phyloP scores from a whole-genome alignment of 2,797 vertebrate species.

The Echeneis naucrates region DNA sequence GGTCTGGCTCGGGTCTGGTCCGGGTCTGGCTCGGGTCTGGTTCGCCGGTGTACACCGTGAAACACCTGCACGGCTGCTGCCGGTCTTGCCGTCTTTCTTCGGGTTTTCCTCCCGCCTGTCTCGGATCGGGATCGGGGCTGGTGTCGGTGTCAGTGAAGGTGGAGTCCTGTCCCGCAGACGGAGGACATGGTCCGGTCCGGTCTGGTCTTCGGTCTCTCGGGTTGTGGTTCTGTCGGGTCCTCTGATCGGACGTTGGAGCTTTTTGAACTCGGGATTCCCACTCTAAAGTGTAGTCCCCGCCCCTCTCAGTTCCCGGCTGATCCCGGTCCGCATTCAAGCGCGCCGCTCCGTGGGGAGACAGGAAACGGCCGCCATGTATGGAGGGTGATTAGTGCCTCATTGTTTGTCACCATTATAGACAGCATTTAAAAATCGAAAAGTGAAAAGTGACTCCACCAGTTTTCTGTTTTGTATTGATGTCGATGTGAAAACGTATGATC shows the following conservation, averaged over 20 bases:
- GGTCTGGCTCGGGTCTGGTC: too few species aligned
- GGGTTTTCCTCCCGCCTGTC: not conserved
- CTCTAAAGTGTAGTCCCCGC: slow-evolving; percentile 74
- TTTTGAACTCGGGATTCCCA: slow-evolving; percentile 81
- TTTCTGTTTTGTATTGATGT: too few species aligned
- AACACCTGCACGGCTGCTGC: slow-evolving; percentile 70
- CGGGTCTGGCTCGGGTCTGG: too few species aligned
- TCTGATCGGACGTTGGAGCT: slow-evolving; percentile 52
- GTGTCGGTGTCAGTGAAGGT: slow-evolving; percentile 7
- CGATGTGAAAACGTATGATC: too few species aligned
- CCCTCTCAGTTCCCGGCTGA: slow-evolving; percentile 45
- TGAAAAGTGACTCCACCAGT: too few species aligned
- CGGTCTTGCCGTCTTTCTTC: not conserved
- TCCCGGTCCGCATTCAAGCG: slow-evolving; percentile 49
- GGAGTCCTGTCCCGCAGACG: not conserved
- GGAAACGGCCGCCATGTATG: slow-evolving; percentile 4
- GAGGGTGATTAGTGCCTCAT: slow-evolving; percentile 29
- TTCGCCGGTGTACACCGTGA: slow-evolving; percentile 33
- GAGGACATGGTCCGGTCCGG: too few species aligned
- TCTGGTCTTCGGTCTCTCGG: too few species aligned
- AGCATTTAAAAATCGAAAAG: too few species aligned
- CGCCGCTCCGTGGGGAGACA: slow-evolving; percentile 60
- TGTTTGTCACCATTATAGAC: too few species aligned
- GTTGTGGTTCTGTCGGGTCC: not conserved
- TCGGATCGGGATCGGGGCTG: not conserved